Evolutionary conservation across 1,140 invertebrate species (phyloP), one percentile per base, ranked within the genome.

Genomic region (Coelopa frigida): DNA sequence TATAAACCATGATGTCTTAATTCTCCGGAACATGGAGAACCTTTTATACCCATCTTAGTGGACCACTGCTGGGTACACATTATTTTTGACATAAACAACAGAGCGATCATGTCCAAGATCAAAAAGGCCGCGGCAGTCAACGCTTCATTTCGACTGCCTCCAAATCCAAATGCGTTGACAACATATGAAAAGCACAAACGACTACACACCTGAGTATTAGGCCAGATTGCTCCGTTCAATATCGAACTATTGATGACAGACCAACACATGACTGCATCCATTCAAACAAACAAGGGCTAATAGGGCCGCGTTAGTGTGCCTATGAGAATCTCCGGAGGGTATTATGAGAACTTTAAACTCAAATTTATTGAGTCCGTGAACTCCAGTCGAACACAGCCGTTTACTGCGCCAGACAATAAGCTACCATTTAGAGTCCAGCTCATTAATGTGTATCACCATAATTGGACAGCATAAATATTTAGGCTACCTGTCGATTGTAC

Each of bases 391-490:
- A 29, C n/a, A 8, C n/a, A 29, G 27, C 27, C 27, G 7, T 29
- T n/a, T 8, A 7, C 12, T 14, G 14, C 5, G n/a, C n/a, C n/a
- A n/a, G n/a, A n/a, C n/a, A n/a, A n/a, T 18, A n/a, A 8, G 17
- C 5, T 37, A 20, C 11, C 18, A 14, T 24, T 5, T 21, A 12
- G 24, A 6, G 15, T 11, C 21, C 15, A 42, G 27, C 40, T 42
- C 40, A 42, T 42, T 42, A 42, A 42, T 42, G 40, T 42, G 24
- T 42, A 42, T 42, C 40, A 29, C 15, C 32, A 42, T 42, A 42
- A 42, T 42, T 42, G 40, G 40, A 17, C 32, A 42, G 24, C 32
- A 42, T 42, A 42, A 42, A 42, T 42, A 42, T 42, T 42, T 42
- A 29, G 40, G 40, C 40, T 42, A 42, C 40, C 24, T 42, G 23